phyloP scores from a whole-genome alignment of 2,113 vertebrate genomes.

The Oriolus oriolus region DNA sequence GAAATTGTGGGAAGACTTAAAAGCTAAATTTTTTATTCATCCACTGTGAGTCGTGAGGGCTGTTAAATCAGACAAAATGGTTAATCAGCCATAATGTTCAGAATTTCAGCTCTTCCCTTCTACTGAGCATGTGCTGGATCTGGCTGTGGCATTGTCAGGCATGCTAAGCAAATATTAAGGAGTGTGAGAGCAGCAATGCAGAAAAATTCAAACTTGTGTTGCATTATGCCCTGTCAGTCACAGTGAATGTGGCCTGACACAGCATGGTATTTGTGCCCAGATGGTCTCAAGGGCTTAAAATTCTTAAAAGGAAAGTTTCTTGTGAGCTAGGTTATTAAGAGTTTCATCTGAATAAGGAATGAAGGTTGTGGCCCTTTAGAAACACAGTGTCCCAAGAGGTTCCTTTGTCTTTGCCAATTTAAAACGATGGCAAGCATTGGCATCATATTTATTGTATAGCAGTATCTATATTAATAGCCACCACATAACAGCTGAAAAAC shows the following conservation, averaged over 20 bases:
- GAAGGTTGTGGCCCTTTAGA: not conserved
- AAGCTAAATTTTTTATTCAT: not conserved
- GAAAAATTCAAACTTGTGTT: constrained; percentile 11
- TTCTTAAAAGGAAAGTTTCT: constrained; percentile 19
- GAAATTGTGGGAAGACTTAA: not conserved
- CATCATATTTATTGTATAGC: constrained; percentile 4
- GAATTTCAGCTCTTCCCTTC: not conserved
- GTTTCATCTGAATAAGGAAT: not conserved
- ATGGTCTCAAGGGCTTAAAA: constrained; percentile 18
- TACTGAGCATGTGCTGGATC: not conserved
- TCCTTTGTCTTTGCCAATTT: not conserved
- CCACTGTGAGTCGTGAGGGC: not conserved
- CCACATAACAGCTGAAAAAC: constrained; percentile 39
- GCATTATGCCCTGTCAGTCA: constrained; percentile 23
- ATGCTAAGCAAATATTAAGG: not conserved
- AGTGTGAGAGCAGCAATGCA: not conserved
- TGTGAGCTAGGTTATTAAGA: not conserved
- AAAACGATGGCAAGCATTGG: constrained; percentile 1
- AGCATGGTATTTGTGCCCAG: not conserved
- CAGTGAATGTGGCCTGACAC: constrained; percentile 5
- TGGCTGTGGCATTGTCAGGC: not conserved
- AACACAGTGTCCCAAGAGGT: not conserved
- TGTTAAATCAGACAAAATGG: not conserved
- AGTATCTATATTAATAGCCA: constrained; percentile 48
- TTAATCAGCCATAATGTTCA: not conserved